A percentile compares a stretch with the other conserved stretches of the same genome.
These are phyloP conservation scores for Lethenteron camtschaticum DNA, from an alignment of 2,113 vertebrate genomes.

Conservation along the genomic window DNA sequence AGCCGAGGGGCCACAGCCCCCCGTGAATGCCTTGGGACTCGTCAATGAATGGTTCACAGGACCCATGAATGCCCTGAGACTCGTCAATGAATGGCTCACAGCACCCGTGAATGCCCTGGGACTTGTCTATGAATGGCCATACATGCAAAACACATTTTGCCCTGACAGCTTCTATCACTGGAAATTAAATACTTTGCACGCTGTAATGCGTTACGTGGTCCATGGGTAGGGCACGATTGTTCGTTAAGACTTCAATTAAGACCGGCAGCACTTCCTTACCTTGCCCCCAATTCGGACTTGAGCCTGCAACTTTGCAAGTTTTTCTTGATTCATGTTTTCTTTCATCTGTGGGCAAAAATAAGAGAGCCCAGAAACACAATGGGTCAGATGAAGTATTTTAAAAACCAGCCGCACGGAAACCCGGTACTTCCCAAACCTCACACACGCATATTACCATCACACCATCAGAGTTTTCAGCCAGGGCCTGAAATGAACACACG, in stretches of 20 bases:
- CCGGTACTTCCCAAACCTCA: no score
- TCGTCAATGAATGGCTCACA: neutral
- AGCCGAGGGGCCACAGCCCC: no score
- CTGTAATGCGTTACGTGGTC: neutral
- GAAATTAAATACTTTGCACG: accelerated
- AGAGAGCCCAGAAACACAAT: neutral
- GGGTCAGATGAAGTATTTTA: no score
- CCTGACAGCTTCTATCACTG: neutral
- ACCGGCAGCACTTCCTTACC: constrained; percentile 27
- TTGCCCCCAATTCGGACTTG: constrained; percentile 99
- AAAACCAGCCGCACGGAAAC: no score
- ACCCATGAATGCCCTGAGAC: no score
- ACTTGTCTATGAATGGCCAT: constrained; percentile 8
- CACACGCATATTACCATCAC: no score
- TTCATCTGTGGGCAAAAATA: constrained; percentile 3
- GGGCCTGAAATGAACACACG: no score
- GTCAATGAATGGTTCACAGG: no score
- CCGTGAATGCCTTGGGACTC: no score
- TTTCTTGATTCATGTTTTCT: constrained; percentile 84
- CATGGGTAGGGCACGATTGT: neutral
- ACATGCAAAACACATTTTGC: neutral
- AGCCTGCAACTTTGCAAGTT: constrained; percentile 86
- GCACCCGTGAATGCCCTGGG: neutral
- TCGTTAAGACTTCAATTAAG: neutral
- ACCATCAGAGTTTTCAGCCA: no score